Conservation (phyloP, 2,888 invertebrate species). For the Lithophane semibrunnea region DNA sequence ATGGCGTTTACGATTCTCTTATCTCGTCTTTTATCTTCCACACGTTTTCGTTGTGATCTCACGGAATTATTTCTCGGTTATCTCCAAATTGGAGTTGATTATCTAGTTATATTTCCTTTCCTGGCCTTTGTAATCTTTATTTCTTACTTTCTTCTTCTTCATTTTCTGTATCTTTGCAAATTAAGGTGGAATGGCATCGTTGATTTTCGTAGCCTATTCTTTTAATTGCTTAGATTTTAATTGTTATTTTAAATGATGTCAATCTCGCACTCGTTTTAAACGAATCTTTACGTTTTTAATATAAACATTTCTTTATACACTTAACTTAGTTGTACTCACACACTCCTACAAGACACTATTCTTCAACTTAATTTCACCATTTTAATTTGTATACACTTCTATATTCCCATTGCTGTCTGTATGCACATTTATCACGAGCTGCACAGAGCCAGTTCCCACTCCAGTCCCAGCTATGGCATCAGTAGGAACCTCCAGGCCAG, state of each 20-base stretch:
- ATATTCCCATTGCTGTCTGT: conserved; percentile 87
- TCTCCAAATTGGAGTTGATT: conserved; percentile 44
- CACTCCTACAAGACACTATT: not conserved
- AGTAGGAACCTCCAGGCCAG: conserved; percentile 83
- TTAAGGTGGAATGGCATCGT: not conserved
- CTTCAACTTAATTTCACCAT: conserved; percentile 3
- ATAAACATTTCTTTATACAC: not conserved
- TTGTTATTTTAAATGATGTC: not conserved
- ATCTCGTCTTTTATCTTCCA: conserved; percentile 44
- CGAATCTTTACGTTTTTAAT: not conserved
- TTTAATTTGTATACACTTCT: conserved; percentile 83
- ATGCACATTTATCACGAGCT: conserved; percentile 84
- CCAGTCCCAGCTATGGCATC: conserved; percentile 81
- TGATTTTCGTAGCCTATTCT: not conserved
- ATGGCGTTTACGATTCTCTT: conserved; percentile 19
- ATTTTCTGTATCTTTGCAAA: not conserved
- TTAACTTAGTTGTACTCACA: not conserved
- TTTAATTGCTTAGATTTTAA: not conserved
- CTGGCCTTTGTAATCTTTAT: not conserved
- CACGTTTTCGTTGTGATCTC: conserved; percentile 45
- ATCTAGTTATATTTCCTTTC: conserved; percentile 11
- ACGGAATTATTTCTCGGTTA: conserved; percentile 37
- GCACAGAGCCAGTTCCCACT: conserved; percentile 80
- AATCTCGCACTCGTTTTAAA: not conserved
- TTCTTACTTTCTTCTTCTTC: conserved; percentile 8